Evolutionary conservation across 2,797 vertebrate species (phyloP), one percentile per base, ranked within the genome.

Genomic region (Parambassis ranga): DNA sequence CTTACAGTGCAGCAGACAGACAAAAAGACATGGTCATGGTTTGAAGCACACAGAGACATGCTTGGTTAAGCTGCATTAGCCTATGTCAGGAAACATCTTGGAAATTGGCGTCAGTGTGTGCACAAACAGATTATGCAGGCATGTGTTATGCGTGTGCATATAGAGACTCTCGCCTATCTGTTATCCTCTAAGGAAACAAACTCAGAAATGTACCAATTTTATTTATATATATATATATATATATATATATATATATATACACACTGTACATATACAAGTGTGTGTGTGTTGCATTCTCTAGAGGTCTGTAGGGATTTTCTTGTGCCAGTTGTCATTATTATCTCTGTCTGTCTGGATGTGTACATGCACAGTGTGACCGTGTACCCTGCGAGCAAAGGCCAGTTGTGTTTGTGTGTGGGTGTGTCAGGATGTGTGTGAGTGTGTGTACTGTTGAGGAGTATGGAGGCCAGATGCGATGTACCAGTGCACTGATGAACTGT

Each of bases 401-500:
- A 14, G 80, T 70, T 71, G 2, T 79, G 49, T 81, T 11, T 65
- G 51, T 55, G 27, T 35, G 38, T 39, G 38, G 30, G 59, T 28
- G 44, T 48, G 48, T 65, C 24, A 61, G 59, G 13, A 49, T 77
- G 65, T 72, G 65, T 65, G 46, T 39, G 47, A 16, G 43, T 76
- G 65, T 72, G 65, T 66, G 52, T 39, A 18, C 47, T 51, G 61
- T 76, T 79, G 16, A 24, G 55, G 68, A 65, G 65, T 83, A 86
- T 69, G n/a, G 31, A 78, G 87, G 81, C 85, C 90, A 91, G 87
- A 89, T 90, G 85, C 84, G 56, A 81, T 71, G 62, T 73, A 56
- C 82, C 77, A 39, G 77, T 83, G 83, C 56, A 64, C 74, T 91
- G 88, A 92, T 92, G 74, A 89, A 85, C 81, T 87, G 84, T 91